These are phyloP conservation scores for Odontocerum albicorne DNA, from an alignment of 2,888 invertebrate species.

Conservation along the genomic window DNA sequence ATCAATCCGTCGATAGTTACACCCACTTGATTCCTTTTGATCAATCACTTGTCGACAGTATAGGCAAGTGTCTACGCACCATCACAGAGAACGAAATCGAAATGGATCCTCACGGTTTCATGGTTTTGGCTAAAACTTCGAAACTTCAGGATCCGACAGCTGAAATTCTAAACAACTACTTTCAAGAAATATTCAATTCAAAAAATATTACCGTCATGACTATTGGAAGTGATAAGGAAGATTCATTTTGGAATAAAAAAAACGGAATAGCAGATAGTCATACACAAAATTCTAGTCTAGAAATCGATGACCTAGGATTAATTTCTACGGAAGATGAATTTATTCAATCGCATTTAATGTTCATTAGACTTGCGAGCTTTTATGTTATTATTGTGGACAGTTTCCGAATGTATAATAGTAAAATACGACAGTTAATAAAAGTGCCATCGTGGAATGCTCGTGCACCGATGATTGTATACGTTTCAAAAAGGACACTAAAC, in stretches of 20 bases:
- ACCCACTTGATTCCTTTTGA: too few relatives aligned
- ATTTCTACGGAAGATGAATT: conserved; percentile 21
- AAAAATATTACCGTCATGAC: conserved; percentile 27
- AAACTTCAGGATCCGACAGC: conserved; percentile 18
- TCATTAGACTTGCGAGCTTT: conserved; percentile 28
- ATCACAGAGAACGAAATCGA: conserved; percentile 21
- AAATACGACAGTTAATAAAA: conserved; percentile 30
- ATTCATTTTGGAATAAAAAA: conserved; percentile 14
- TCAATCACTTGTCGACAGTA: not conserved
- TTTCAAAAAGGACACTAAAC: conserved; percentile 6
- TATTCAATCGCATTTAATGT: conserved; percentile 31
- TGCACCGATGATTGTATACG: conserved; percentile 29
- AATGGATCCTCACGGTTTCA: conserved; percentile 25
- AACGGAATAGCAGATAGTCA: not conserved
- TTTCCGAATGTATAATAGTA: conserved; percentile 31
- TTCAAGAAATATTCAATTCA: conserved; percentile 7
- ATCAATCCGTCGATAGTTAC: too few relatives aligned
- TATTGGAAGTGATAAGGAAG: conserved; percentile 26
- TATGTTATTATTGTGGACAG: conserved; percentile 31
- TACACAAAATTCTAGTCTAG: not conserved
- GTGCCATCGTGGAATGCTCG: conserved; percentile 33
- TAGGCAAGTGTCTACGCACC: conserved; percentile 16
- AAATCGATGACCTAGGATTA: conserved; percentile 18
- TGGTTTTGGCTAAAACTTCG: conserved; percentile 29
- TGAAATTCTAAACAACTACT: conserved; percentile 17